Evolutionary conservation across 2,113 vertebrate genomes (phyloP), one percentile per base, ranked within the genome.

Genomic region (Neodon shergylaensis): DNA sequence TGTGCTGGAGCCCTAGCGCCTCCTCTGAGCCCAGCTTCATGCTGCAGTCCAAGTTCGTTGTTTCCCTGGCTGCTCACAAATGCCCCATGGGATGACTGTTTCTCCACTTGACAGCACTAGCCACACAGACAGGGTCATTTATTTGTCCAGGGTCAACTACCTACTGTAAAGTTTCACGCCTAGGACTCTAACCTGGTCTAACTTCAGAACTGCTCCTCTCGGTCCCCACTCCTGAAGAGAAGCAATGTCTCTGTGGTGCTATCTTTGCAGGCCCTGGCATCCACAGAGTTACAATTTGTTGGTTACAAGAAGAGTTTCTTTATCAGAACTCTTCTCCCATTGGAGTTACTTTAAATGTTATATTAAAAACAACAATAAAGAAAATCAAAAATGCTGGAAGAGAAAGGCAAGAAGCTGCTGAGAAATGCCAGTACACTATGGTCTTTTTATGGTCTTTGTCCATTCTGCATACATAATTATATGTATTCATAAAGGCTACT

Each of bases 311-410:
- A 88, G 68, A 61, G 81, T 83, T 83, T 22, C 39, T 94, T 91
- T 90, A 49, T 82, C 26, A 52, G 73, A 76, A 13, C 31, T 33
- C 81, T 63, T 91, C 36, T 96, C 14, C 92, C 52, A 58, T 61
- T 95, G 61, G 81, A 36, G 24, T 74, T 81, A 79, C 91, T 92
- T 88, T 90, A 79, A 94, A 95, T 36, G 31, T 61, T 88, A 76
- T 90, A 84, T 88, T 87, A 76, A 93, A 95, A 89, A 58, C 26
- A 78, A 95, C 39, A 96, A 78, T 22, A 92, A 82, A 7, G 7
- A 7, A 94, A 91, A 78, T 49, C 9, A 79, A 86, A 94, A 79
- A 8, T 2, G 12, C 47, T 91, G 13, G 36, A 17, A 17, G 92
- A 9, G 21, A 63, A 83, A 85, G n/a, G 7, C 52, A 44, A 89